Evolutionary conservation across 1,140 invertebrate genomes (phyloP), one percentile per base, ranked within the genome.

Genomic region (Diorhabda carinulata): DNA sequence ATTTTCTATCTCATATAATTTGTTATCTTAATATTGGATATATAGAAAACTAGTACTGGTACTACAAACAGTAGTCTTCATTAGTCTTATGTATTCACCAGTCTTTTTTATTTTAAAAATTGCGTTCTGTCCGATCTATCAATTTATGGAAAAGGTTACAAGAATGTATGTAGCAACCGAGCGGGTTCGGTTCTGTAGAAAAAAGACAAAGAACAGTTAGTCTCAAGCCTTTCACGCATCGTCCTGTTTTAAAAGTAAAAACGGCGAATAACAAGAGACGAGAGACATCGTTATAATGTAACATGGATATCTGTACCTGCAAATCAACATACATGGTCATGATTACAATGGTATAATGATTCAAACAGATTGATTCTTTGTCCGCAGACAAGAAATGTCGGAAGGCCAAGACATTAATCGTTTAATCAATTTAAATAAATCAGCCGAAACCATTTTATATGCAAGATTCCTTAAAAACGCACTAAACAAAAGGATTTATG

Each of bases 391-490:
- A 72, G 64, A 67, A 62, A 70, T 72, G 69, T 73, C 74, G 72
- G 74, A 72, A 75, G 69, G 70, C 61, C 63, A 65, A 70, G 70
- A 73, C 75, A 77, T 76, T 76, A 77, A 77, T 77, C 75, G 75
- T 71, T 77, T 77, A 77, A 77, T 77, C 75, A 73, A 77, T 75
- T 77, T 73, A 74, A 75, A 75, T 77, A 77, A 75, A 77, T 77
- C 75, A 75, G 72, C 71, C 75, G 72, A 72, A 72, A 71, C 74
- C 73, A 72, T 73, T 75, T 76, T 76, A 69, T 72, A 76, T 76
- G 71, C 71, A 72, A 72, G 70, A 69, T 70, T 59, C 66, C 69
- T 72, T 72, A 74, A 75, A 73, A 75, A 73, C 71, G 72, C 61
- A 43, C 61, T 72, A 75, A 70, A 75, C 74, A 75, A 75, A 75